Evolutionary conservation across 2,888 invertebrate genomes (phyloP).

Genomic region (Oscheius sp.): DNA sequence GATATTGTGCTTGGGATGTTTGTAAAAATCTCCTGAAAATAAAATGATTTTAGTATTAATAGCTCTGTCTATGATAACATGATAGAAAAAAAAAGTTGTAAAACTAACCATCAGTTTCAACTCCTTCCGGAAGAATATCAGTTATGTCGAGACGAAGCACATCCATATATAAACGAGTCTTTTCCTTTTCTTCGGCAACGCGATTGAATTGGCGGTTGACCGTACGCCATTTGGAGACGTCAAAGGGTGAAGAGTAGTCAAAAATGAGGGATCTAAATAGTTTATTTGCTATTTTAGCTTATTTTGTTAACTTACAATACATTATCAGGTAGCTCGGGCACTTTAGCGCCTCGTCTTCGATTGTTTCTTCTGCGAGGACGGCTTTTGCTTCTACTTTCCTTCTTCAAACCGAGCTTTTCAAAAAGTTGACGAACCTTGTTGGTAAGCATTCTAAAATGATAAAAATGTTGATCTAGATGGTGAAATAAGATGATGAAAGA

Average conservation of each 20-base stretch:
- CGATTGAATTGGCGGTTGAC: conserved; percentile 42
- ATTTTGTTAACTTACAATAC: conserved; percentile 18
- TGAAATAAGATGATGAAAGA: background rate
- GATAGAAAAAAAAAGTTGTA: too few relatives aligned
- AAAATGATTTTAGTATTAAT: background rate
- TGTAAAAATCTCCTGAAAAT: conserved; percentile 42
- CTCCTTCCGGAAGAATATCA: conserved; percentile 36
- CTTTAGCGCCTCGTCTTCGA: conserved; percentile 12
- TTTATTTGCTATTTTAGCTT: background rate
- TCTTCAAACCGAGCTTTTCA: conserved; percentile 18
- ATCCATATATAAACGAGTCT: conserved; percentile 41
- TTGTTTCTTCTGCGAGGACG: background rate
- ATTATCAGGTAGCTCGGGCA: conserved; percentile 18
- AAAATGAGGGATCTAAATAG: conserved; percentile 43
- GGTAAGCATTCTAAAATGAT: conserved; percentile 10
- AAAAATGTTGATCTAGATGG: background rate
- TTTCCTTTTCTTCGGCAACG: conserved; percentile 38
- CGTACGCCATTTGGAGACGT: conserved; percentile 41
- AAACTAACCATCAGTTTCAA: conserved; percentile 33
- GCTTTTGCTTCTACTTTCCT: conserved; percentile 11
- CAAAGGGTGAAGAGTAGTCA: conserved; percentile 43
- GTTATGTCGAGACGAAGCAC: conserved; percentile 45
- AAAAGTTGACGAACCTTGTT: conserved; percentile 19
- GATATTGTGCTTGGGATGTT: conserved; percentile 37
- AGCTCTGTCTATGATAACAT: too few relatives aligned